phyloP scores from a whole-genome alignment of 2,888 invertebrate species.

The Kuschelorhynchus macadamiae region DNA sequence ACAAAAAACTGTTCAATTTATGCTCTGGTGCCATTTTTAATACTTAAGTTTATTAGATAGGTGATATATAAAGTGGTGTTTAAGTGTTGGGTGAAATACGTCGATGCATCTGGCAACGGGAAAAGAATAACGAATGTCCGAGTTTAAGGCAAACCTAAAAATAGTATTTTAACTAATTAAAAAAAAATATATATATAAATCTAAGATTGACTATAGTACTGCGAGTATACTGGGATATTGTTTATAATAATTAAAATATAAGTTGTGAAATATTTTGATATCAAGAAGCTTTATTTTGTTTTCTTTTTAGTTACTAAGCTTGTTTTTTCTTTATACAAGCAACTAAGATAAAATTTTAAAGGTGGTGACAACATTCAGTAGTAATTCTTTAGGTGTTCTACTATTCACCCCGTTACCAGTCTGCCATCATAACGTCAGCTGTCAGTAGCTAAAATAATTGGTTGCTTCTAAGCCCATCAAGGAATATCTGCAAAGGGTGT shows the following conservation, averaged over 20 bases:
- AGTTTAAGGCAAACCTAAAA: no score
- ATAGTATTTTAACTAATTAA: no score
- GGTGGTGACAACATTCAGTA: no score
- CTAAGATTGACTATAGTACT: background rate
- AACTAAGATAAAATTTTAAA: no score
- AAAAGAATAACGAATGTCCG: conserved; percentile 7
- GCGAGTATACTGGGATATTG: background rate
- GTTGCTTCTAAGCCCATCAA: background rate
- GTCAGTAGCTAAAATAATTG: conserved; percentile 30
- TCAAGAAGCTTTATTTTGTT: no score
- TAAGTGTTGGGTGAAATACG: conserved; percentile 19
- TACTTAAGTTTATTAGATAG: conserved; percentile 39
- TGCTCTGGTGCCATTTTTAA: conserved; percentile 49
- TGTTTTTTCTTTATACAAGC: no score
- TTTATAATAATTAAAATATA: background rate
- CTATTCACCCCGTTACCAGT: no score
- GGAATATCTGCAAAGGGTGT: no score
- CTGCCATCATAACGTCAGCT: conserved; percentile 20
- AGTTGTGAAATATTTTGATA: no score
- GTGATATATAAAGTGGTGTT: conserved; percentile 33
- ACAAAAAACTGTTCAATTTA: conserved; percentile 41
- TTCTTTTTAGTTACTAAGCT: no score
- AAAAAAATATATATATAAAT: no score
- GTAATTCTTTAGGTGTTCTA: no score
- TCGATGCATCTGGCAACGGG: background rate